phyloP scores from a whole-genome alignment of 2,797 vertebrate species.

The Macropus fuliginosus region DNA sequence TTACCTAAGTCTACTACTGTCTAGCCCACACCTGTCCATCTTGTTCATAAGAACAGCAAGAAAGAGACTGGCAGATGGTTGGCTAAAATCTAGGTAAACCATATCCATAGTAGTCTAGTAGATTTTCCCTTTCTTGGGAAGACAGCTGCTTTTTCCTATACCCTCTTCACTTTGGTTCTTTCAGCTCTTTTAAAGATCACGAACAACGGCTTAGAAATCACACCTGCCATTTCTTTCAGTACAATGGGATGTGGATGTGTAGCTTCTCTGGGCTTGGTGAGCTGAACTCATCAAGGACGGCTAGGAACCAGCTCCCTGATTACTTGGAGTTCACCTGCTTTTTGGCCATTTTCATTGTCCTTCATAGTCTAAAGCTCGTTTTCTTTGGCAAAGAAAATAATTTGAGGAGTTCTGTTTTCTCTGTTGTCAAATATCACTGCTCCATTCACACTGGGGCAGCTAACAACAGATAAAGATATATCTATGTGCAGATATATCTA shows the following conservation, averaged over 20 bases:
- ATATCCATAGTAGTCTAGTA: background rate
- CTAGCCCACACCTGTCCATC: background rate
- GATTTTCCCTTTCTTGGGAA: background rate
- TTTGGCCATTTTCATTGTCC: background rate
- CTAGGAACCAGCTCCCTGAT: background rate
- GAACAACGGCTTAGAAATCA: background rate
- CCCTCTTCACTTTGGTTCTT: background rate
- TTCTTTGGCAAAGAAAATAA: background rate
- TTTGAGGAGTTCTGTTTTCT: background rate
- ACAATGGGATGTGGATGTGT: background rate
- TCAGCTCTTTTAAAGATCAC: background rate
- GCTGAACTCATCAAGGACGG: background rate
- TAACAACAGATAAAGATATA: background rate
- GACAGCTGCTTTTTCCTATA: background rate
- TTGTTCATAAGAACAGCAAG: background rate
- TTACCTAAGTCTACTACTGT: background rate
- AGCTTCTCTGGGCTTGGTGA: background rate
- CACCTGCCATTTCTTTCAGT: background rate
- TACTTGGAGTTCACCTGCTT: background rate
- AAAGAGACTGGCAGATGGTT: background rate
- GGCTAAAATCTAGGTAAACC: background rate
- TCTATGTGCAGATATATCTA: background rate
- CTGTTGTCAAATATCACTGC: background rate
- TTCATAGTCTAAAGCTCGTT: background rate
- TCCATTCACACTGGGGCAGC: background rate